Conservation (phyloP, 30 jellyfish, hydroid and myxozoan genomes). For the Nemopilema nomurai region DNA sequence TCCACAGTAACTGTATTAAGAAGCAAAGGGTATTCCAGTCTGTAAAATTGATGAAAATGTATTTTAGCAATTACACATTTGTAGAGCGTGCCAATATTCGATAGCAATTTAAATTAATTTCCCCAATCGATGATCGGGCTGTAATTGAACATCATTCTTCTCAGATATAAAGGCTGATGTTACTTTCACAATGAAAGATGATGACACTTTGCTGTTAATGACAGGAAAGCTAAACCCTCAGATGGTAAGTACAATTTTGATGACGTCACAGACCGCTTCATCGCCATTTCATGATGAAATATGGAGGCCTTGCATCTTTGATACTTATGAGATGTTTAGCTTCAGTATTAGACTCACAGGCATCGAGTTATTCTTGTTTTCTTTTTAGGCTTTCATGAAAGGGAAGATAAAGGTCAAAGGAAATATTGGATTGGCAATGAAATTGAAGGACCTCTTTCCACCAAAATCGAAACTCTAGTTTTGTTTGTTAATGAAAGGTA, state of each 20-base stretch:
- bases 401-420: conserved; percentile 91
- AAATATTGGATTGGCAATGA: conserved; percentile 93
- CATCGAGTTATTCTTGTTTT: neutral
- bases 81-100: too few species aligned
- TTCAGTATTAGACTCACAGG: too few species aligned
- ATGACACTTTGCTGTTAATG: conserved; percentile 78
- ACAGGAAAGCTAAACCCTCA: conserved; percentile 92
- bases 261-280: too few species aligned
- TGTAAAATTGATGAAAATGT: too few species aligned
- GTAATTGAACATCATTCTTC: neutral
- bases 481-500: neutral
- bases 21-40: too few species aligned
- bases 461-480: conserved; percentile 53
- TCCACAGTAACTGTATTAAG: too few species aligned
- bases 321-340: neutral
- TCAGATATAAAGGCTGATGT: conserved; percentile 81
- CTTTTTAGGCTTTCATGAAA: conserved; percentile 87
- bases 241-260: conserved; percentile 57
- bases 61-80: too few species aligned
- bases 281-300: too few species aligned
- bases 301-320: neutral
- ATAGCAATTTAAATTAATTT: too few species aligned
- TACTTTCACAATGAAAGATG: conserved; percentile 87
- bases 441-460: conserved; percentile 82
- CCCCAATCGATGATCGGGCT: neutral